A percentile compares a stretch with the other conserved stretches of the same genome.
These are phyloP conservation scores for Myripristis jacobus DNA, from an alignment of 2,797 vertebrate species.

Conservation along the genomic window DNA sequence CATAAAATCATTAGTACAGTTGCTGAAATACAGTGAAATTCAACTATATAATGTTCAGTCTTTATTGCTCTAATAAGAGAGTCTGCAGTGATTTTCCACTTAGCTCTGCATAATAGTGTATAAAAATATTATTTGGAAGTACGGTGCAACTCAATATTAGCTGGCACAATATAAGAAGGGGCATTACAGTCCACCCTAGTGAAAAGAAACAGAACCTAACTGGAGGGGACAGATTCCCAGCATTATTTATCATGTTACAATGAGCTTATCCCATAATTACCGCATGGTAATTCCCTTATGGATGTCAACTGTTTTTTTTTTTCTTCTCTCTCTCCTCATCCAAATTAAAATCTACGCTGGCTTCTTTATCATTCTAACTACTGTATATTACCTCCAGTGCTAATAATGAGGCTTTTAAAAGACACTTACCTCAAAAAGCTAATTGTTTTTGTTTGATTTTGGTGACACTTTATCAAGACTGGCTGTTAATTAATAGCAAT, in stretches of 20 bases:
- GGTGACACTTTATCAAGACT: conserved; percentile 85
- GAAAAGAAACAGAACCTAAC: conserved; percentile 76
- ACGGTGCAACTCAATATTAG: conserved; percentile 12
- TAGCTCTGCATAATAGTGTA: not conserved
- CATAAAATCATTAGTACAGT: too few species aligned
- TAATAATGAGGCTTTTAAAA: conserved; percentile 84
- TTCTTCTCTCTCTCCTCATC: conserved; percentile 61
- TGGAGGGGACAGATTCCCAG: conserved; percentile 77
- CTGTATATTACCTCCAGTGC: conserved; percentile 83
- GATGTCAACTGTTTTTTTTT: conserved; percentile 81
- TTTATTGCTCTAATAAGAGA: conserved; percentile 19
- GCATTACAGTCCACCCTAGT: conserved; percentile 62
- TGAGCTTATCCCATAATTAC: conserved; percentile 86
- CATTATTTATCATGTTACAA: conserved; percentile 85
- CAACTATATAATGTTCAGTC: conserved; percentile 3
- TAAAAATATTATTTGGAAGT: not conserved
- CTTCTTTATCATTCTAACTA: conserved; percentile 84
- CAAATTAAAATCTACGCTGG: conserved; percentile 86
- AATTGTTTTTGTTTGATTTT: conserved; percentile 89
- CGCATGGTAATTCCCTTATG: conserved; percentile 84
- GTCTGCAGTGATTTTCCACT: not conserved
- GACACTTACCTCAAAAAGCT: conserved; percentile 83
- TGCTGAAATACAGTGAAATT: not conserved
- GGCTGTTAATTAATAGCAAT: conserved; percentile 87
- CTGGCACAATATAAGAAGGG: conserved; percentile 34